A percentile compares a stretch with the other conserved stretches of the same genome.
phyloP scores from a whole-genome alignment of 2,888 invertebrate species.

The Hirudinaria manillensis region DNA sequence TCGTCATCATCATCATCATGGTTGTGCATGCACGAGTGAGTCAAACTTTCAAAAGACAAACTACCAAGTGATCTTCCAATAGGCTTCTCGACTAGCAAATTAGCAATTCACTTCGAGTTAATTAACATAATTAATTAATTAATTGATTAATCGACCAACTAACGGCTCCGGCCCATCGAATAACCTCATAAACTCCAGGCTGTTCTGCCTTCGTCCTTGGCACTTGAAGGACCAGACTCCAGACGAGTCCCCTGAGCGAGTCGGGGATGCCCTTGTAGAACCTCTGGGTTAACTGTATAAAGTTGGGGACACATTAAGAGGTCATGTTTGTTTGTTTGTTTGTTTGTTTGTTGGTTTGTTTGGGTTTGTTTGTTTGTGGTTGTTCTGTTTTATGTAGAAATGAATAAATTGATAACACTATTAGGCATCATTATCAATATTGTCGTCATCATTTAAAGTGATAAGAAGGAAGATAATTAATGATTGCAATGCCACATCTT shows the following conservation, averaged over 20 bases:
- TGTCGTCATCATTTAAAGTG: too few relatives aligned
- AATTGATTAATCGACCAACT: too few relatives aligned
- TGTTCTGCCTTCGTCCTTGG: constrained; percentile 72
- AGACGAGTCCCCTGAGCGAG: constrained; percentile 76
- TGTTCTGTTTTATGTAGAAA: neutral
- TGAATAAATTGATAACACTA: neutral
- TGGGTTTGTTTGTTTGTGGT: neutral
- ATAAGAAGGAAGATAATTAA: too few relatives aligned
- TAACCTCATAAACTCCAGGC: constrained; percentile 77
- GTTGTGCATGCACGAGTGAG: neutral
- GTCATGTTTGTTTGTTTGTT: neutral
- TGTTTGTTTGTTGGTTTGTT: neutral
- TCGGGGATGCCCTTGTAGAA: constrained; percentile 96
- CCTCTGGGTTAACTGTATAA: constrained; percentile 13
- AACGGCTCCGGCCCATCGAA: constrained; percentile 53
- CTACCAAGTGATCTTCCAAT: too few relatives aligned
- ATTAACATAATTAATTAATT: neutral
- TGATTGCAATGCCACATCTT: too few relatives aligned
- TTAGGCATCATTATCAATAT: too few relatives aligned
- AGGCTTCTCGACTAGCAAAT: too few relatives aligned
- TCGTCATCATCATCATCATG: neutral
- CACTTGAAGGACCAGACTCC: constrained; percentile 75
- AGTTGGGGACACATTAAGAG: neutral
- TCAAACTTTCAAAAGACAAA: neutral
- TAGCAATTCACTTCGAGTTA: neutral